Conservation (phyloP, 2,113 vertebrate species). For the Oryzias celebensis region DNA sequence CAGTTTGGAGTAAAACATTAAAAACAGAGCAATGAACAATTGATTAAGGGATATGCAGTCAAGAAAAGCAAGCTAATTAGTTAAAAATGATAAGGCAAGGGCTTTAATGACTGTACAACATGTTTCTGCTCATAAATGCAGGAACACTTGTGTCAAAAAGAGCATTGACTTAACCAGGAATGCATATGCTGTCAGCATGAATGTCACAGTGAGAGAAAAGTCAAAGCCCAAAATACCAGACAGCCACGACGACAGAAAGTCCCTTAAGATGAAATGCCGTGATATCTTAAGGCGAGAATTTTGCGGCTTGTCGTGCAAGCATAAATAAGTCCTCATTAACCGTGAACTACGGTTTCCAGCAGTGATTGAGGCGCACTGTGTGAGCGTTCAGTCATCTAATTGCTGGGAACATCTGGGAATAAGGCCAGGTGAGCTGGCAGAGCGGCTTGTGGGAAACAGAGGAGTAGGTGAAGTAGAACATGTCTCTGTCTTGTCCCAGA, state of each 20-base stretch:
- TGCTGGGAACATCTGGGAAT: constrained; percentile 70
- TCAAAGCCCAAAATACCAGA: constrained; percentile 62
- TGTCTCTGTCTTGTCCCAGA: constrained; percentile 60
- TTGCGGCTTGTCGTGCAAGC: constrained; percentile 28
- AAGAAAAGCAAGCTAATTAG: background rate
- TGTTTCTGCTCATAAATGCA: background rate
- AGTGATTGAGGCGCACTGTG: constrained; percentile 14
- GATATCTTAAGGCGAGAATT: constrained; percentile 46
- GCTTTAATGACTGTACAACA: background rate
- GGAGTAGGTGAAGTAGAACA: constrained; percentile 68
- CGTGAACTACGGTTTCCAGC: constrained; percentile 48
- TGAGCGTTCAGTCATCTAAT: constrained; percentile 68
- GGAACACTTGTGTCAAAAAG: background rate
- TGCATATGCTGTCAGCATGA: constrained; percentile 50
- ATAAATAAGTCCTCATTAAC: constrained; percentile 56
- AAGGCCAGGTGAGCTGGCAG: constrained; percentile 69
- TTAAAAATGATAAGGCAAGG: background rate
- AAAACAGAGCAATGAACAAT: background rate
- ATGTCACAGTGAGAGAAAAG: constrained; percentile 41
- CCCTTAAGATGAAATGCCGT: constrained; percentile 47
- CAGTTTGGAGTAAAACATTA: background rate
- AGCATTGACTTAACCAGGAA: constrained; percentile 33
- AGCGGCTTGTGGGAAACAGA: constrained; percentile 52
- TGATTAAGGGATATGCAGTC: background rate
- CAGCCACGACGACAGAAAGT: constrained; percentile 59